Base-by-base conservation (phyloP, 2,888 invertebrate genomes). In the Parnassius smintheus region DNA sequence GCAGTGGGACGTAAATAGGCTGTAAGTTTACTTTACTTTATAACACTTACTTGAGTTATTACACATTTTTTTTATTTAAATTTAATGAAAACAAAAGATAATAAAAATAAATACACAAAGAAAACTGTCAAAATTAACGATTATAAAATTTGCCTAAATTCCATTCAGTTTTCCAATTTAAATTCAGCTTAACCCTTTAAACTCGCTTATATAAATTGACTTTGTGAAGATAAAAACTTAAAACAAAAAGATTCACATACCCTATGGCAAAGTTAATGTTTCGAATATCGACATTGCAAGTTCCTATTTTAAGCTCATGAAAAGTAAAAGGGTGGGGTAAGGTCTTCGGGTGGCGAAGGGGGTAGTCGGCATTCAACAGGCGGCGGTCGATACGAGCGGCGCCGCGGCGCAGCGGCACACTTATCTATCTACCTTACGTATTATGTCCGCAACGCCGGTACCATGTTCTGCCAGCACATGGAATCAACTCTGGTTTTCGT, bases 221-320 rank as follows among this genome's bases (percentile, higher is more conserved):
- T 25, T 25, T 25, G 25, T 25, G 25, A 25, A 35, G 35, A 35
- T 35, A 35, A 52, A 52, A 18, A 9, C 13, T 8, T 25, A n/a
- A 56, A 22, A 41, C 50, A 59, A 64, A 62, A 68, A 68, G 68
- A 67, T 67, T 65, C 12, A 78, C 76, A 78, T 75, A 82, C 82
- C 82, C 83, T 81, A 77, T 81, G 75, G 74, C 72, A 76, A 35
- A 80, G 85, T 81, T 84, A 87, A 86, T 88, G 83, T 86, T 83
- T 86, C 82, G 83, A 88, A 89, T 86, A 90, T 90, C 88, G 90
- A 87, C 87, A 88, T 81, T 83, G 82, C 84, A 84, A 81, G 84
- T 80, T 85, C 86, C 88, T 91, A 91, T 91, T 91, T 91, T 90
- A 83, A 88, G 88, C 88, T 88, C 85, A 87, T 90, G 88, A 89